A percentile compares a stretch with the other conserved stretches of the same genome.
Conservation (phyloP, 1,140 invertebrate genomes). For the Chymomyza costata region DNA sequence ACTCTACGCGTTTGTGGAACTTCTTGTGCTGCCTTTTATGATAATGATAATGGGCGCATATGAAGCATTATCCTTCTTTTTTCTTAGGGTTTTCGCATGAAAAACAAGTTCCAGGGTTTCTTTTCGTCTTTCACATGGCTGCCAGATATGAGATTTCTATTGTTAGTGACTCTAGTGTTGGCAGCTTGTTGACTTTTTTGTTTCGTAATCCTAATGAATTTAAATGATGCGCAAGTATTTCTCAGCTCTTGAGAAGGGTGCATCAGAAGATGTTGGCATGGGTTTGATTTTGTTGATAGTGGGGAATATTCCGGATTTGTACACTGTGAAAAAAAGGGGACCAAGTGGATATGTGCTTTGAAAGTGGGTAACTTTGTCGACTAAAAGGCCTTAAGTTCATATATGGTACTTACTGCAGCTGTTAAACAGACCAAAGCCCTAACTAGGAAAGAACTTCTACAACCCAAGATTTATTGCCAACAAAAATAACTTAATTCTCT, state of each 20-base stretch:
- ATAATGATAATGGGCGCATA: conserved; percentile 51
- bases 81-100: conserved; percentile 11
- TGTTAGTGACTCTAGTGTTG: conserved; percentile 35
- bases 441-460: too few relatives aligned
- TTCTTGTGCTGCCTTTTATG: conserved; percentile 11
- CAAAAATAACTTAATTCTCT: too few relatives aligned
- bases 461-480: too few relatives aligned
- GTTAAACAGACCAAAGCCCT: too few relatives aligned
- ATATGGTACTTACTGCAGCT: too few relatives aligned
- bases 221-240: conserved; percentile 40
- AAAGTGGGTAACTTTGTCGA: too few relatives aligned
- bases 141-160: conserved; percentile 15
- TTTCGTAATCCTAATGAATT: conserved; percentile 71
- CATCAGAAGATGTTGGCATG: too few relatives aligned
- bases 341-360: too few relatives aligned
- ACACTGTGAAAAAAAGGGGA: too few relatives aligned
- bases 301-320: too few relatives aligned
- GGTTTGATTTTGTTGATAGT: too few relatives aligned
- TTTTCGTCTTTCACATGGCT: conserved; percentile 34
- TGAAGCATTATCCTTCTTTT: conserved; percentile 32
- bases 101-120: conserved; percentile 5
- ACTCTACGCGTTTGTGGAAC: neutral
- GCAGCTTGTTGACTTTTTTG: conserved; percentile 64
- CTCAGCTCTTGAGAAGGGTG: conserved; percentile 23
- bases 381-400: too few relatives aligned